Percentiles rank a stretch among this genome's conserved stretches.
Conservation (phyloP, 2,888 invertebrate genomes). For the Drosophila merina region DNA sequence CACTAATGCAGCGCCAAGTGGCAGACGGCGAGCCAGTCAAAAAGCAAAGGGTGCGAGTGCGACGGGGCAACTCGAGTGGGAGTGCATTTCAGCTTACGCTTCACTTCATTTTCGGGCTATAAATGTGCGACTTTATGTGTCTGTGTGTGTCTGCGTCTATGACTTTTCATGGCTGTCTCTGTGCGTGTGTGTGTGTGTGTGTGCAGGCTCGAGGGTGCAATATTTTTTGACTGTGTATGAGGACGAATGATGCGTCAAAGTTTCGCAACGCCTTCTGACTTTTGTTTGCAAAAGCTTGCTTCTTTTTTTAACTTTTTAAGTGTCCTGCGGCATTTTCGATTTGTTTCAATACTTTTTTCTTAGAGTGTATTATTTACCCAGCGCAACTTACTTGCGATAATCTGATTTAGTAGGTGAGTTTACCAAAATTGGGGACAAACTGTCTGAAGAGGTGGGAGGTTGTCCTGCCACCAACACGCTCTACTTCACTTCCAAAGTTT, state of each 20-base stretch:
- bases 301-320: slow-evolving; percentile 46
- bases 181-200: slow-evolving; percentile 45
- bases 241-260: slow-evolving; percentile 77
- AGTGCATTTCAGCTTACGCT: slow-evolving; percentile 80
- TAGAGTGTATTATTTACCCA: slow-evolving; percentile 48
- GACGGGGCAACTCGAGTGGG: slow-evolving; percentile 60
- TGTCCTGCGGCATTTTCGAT: slow-evolving; percentile 54
- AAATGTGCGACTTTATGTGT: slow-evolving; percentile 56
- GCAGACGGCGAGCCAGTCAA: slow-evolving; percentile 73
- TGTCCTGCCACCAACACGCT: background rate
- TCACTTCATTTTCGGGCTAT: slow-evolving; percentile 77
- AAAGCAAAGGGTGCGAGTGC: slow-evolving; percentile 4
- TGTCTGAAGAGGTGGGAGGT: background rate
- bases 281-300: slow-evolving; percentile 62
- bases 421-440: background rate
- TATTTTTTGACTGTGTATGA: slow-evolving; percentile 71
- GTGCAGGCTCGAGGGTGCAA: slow-evolving; percentile 75
- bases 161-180: slow-evolving; percentile 20
- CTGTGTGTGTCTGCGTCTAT: slow-evolving; percentile 20
- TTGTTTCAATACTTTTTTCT: slow-evolving; percentile 11
- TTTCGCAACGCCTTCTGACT: slow-evolving; percentile 77
- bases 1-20: slow-evolving; percentile 57
- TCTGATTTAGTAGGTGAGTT: slow-evolving; percentile 27
- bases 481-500: slow-evolving; percentile 25
- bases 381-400: slow-evolving; percentile 34